Conservation (phyloP, 2,888 invertebrate genomes). For the Agonopterix arenella region DNA sequence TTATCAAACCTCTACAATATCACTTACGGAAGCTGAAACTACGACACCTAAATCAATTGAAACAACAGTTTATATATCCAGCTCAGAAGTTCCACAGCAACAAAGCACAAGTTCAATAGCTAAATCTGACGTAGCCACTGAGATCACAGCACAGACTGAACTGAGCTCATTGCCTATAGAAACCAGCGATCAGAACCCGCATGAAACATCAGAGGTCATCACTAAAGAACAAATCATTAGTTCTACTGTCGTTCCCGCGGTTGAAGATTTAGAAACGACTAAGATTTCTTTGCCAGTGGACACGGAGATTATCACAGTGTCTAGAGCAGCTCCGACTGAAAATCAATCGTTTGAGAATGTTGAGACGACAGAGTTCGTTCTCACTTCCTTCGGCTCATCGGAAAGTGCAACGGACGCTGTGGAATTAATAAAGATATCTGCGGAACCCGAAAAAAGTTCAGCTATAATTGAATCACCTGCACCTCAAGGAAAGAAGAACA, state of each 20-base stretch:
- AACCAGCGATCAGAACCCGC: slow-evolving; percentile 65
- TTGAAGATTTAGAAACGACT: slow-evolving; percentile 19
- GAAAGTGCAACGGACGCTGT: slow-evolving; percentile 56
- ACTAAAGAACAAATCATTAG: slow-evolving; percentile 34
- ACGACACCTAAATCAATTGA: slow-evolving; percentile 16
- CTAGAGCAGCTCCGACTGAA: slow-evolving; percentile 27
- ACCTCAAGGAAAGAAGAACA: slow-evolving; percentile 30
- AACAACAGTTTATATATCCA: slow-evolving; percentile 16
- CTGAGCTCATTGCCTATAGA: slow-evolving; percentile 62
- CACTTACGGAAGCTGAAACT: slow-evolving; percentile 15
- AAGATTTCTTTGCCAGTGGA: slow-evolving; percentile 28
- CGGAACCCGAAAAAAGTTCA: slow-evolving; percentile 41
- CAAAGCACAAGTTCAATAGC: slow-evolving; percentile 28
- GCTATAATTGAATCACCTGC: slow-evolving; percentile 43
- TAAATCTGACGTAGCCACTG: slow-evolving; percentile 47
- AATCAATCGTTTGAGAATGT: slow-evolving; percentile 42
- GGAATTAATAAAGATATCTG: slow-evolving; percentile 52
- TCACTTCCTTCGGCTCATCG: slow-evolving; percentile 49
- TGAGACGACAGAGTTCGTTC: slow-evolving; percentile 59
- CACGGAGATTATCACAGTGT: slow-evolving; percentile 39
- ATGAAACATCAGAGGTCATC: slow-evolving; percentile 41
- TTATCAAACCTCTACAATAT: slow-evolving; percentile 11
- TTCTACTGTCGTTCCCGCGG: slow-evolving; percentile 30
- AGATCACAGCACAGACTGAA: slow-evolving; percentile 60
- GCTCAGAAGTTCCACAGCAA: slow-evolving; percentile 27